A percentile compares a stretch with the other conserved stretches of the same genome.
phyloP scores from a whole-genome alignment of 2,888 invertebrate genomes.

The Agrotis puta region DNA sequence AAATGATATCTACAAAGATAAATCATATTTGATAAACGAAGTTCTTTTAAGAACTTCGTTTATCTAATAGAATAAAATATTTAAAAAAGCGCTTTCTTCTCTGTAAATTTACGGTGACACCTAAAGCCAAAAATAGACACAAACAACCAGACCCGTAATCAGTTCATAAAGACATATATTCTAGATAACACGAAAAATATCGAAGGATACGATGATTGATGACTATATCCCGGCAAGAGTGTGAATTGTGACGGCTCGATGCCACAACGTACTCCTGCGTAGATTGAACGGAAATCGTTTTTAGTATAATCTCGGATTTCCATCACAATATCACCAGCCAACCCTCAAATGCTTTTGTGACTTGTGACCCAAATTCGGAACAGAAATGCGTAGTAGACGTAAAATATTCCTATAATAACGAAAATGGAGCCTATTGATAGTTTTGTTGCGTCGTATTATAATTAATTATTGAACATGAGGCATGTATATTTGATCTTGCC shows the following conservation, averaged over 20 bases:
- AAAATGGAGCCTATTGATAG: background rate
- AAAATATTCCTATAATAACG: constrained; percentile 27
- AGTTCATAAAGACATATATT: constrained; percentile 25
- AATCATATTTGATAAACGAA: too few species aligned
- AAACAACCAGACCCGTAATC: constrained; percentile 17
- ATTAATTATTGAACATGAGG: constrained; percentile 17
- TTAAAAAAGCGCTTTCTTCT: too few species aligned
- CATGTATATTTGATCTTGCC: background rate
- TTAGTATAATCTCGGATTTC: constrained; percentile 62
- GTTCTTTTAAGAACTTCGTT: too few species aligned
- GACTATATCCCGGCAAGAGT: constrained; percentile 47
- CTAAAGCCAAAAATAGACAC: constrained; percentile 6
- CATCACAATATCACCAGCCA: constrained; percentile 57
- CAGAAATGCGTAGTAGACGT: constrained; percentile 27
- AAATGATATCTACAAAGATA: too few species aligned
- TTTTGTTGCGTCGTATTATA: background rate
- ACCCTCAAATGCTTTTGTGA: constrained; percentile 49
- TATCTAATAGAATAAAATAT: too few species aligned
- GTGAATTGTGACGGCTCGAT: constrained; percentile 29
- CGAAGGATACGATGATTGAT: constrained; percentile 49
- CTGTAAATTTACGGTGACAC: background rate
- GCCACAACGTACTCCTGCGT: constrained; percentile 33
- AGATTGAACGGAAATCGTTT: constrained; percentile 67
- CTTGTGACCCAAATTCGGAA: constrained; percentile 43
- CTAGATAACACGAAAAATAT: constrained; percentile 34